Conservation (phyloP, 2,113 vertebrate genomes). For the Hiodon alosoides region DNA sequence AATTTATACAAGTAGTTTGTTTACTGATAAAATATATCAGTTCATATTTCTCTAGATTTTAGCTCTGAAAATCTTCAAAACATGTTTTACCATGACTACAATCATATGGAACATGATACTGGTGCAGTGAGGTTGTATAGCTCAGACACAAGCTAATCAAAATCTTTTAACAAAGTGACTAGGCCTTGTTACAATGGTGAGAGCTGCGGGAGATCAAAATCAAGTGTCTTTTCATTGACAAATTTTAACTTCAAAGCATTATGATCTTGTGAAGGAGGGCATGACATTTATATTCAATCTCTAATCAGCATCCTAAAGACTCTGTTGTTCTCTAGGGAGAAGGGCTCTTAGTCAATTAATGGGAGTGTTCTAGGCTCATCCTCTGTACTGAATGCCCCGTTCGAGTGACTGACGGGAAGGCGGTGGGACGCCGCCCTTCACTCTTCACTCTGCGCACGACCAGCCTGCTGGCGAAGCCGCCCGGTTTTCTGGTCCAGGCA, state of each 20-base stretch:
- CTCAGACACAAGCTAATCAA: background rate
- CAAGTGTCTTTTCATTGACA: background rate
- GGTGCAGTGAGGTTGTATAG: background rate
- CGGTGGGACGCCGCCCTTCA: background rate
- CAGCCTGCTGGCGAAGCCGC: background rate
- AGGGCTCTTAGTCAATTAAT: background rate
- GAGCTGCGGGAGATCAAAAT: background rate
- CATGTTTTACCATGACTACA: background rate
- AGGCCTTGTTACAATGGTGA: background rate
- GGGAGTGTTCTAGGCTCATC: slow-evolving; percentile 4
- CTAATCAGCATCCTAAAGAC: background rate
- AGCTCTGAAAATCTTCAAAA: slow-evolving; percentile 1
- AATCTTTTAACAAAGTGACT: background rate
- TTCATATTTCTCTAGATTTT: background rate
- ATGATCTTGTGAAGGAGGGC: background rate
- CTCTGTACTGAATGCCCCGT: slow-evolving; percentile 2
- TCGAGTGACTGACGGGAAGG: background rate
- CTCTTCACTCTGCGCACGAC: background rate
- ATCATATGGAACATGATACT: background rate
- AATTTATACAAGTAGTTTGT: background rate
- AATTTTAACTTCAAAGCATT: slow-evolving; percentile 4
- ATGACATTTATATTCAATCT: background rate
- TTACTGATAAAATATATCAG: background rate
- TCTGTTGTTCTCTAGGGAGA: background rate
- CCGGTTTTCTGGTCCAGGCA: too few species aligned